phyloP scores from a whole-genome alignment of 2,113 vertebrate genomes.

The Tenebrosternarchus preto region DNA sequence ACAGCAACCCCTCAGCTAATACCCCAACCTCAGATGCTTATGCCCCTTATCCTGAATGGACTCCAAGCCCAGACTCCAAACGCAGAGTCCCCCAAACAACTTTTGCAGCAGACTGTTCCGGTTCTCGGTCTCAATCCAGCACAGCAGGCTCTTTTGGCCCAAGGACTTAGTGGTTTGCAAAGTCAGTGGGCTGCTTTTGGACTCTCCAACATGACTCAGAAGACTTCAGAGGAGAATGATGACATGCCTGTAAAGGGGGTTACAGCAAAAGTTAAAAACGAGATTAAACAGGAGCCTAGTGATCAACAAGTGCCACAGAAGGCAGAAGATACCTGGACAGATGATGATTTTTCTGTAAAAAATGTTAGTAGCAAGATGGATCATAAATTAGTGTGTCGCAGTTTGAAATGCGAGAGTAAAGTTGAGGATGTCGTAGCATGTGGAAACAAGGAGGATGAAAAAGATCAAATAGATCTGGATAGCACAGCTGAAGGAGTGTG shows the following conservation, averaged over 20 bases:
- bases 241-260: constrained; percentile 41
- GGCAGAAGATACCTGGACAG: constrained; percentile 34
- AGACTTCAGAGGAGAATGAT: constrained; percentile 61
- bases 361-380: constrained; percentile 50
- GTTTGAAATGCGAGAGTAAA: constrained; percentile 57
- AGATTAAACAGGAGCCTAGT: constrained; percentile 33
- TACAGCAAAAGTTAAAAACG: constrained; percentile 43
- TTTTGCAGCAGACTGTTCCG: constrained; percentile 75
- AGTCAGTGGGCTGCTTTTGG: constrained; percentile 71
- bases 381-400: constrained; percentile 35
- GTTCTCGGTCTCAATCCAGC: constrained; percentile 73
- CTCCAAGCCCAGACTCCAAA: constrained; percentile 71
- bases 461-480: constrained; percentile 47
- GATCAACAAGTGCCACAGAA: constrained; percentile 36
- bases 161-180: constrained; percentile 75
- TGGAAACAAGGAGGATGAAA: constrained; percentile 50
- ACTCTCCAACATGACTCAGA: constrained; percentile 52
- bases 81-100: constrained; percentile 68
- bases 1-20: constrained; percentile 70
- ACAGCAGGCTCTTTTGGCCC: constrained; percentile 77
- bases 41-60: constrained; percentile 77
- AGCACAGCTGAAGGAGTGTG: constrained; percentile 59
- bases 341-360: constrained; percentile 35
- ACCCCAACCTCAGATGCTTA: constrained; percentile 76
- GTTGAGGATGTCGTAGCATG: constrained; percentile 39